These are phyloP conservation scores for Epizoanthus stellaris DNA, from an alignment of 92 coral and sea anemone species.

Conservation along the genomic window DNA sequence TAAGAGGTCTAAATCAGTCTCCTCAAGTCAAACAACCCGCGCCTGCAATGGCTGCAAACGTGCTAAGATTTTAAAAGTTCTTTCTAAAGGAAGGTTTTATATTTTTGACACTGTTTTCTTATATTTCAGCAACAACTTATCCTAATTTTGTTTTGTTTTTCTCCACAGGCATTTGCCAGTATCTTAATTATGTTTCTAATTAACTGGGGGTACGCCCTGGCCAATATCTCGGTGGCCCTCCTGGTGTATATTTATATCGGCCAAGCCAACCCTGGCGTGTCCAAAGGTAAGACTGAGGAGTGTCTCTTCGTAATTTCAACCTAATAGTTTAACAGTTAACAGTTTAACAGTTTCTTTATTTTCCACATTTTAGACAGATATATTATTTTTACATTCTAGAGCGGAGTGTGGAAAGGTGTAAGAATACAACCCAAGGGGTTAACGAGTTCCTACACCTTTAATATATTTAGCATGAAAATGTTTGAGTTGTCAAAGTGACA, in stretches of 20 bases:
- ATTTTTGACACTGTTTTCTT: neutral
- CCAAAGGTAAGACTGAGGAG: slow-evolving; percentile 73
- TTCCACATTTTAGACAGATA: too few relatives aligned
- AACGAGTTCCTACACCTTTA: too few relatives aligned
- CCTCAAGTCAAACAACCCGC: too few relatives aligned
- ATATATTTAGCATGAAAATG: too few relatives aligned
- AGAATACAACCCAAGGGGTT: too few relatives aligned
- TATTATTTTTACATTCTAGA: too few relatives aligned
- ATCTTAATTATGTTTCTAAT: slow-evolving; percentile 95
- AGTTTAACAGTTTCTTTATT: too few relatives aligned
- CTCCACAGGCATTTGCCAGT: slow-evolving; percentile 87
- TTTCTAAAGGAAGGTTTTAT: neutral
- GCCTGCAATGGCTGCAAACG: too few relatives aligned
- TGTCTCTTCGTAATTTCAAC: neutral
- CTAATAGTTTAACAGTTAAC: too few relatives aligned
- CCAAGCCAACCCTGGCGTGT: slow-evolving; percentile 95
- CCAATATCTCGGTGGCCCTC: slow-evolving; percentile 94
- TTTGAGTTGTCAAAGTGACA: too few relatives aligned
- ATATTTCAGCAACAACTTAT: neutral
- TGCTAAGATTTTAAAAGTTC: neutral
- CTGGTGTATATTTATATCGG: slow-evolving; percentile 96
- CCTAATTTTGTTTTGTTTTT: slow-evolving; percentile 15
- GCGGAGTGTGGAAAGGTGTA: too few relatives aligned
- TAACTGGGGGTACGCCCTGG: slow-evolving; percentile 99
- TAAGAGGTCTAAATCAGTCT: too few relatives aligned